Percentiles rank a stretch among this genome's conserved stretches.
phyloP scores from a whole-genome alignment of 64 coral and sea anemone genomes.

The Exaiptasia diaphana region DNA sequence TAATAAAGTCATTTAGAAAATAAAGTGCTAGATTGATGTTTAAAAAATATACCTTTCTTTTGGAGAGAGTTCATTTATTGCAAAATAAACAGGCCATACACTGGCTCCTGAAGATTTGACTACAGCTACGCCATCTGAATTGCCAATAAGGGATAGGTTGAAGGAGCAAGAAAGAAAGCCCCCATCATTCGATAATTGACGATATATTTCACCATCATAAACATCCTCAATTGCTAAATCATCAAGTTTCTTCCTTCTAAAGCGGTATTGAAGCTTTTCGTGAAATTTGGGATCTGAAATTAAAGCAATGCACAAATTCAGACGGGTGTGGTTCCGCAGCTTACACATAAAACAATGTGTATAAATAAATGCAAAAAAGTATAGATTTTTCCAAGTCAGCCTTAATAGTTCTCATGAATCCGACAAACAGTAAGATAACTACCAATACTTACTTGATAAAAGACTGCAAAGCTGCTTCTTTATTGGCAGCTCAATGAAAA shows the following conservation, averaged over 20 bases:
- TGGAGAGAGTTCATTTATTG: constrained; percentile 22
- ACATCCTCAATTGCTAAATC: constrained; percentile 40
- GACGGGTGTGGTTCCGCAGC: too few relatives aligned
- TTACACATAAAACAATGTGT: too few relatives aligned
- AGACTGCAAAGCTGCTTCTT: neutral
- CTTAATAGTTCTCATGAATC: too few relatives aligned
- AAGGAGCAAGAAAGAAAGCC: constrained; percentile 7
- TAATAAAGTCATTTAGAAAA: too few relatives aligned
- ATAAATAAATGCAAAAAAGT: too few relatives aligned
- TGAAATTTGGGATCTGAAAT: neutral
- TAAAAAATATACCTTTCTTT: constrained; percentile 16
- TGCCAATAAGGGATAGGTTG: constrained; percentile 33
- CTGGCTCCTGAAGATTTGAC: constrained; percentile 10
- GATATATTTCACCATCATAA: constrained; percentile 48
- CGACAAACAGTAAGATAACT: too few relatives aligned
- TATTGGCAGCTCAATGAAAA: constrained; percentile 15
- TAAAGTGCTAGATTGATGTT: too few relatives aligned
- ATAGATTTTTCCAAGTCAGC: too few relatives aligned
- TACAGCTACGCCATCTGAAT: constrained; percentile 23
- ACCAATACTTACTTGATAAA: constrained; percentile 13
- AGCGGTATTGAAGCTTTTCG: constrained; percentile 46
- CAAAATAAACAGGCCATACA: constrained; percentile 13
- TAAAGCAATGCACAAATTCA: too few relatives aligned
- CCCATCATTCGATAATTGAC: constrained; percentile 6
- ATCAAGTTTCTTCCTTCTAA: neutral